Base-by-base conservation (phyloP, 2,888 invertebrate species). In the Athalia cordata region DNA sequence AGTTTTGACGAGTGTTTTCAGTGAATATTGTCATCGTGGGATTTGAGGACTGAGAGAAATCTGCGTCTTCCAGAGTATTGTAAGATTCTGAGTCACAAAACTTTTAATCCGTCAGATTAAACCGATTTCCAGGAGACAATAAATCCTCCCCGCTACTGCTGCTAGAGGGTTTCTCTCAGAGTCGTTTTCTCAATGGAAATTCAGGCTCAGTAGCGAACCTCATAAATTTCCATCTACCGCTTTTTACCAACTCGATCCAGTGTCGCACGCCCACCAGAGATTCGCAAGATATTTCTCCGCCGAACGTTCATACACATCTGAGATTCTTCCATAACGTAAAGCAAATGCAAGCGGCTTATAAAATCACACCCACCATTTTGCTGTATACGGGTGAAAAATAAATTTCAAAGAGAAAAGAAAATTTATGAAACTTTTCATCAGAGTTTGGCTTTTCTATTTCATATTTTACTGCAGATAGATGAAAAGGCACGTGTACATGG, bases 21-120 rank as follows among this genome's bases (percentile, higher is more conserved):
- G 29, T 29, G 29, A 29, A 29, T 29, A 29, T 29, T 29, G 29
- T 29, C 29, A 2, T 29, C 29, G 29, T 29, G 29, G 29, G 29
- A 29, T 29, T 29, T 29, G 29, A 29, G 29, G 29, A 29, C 29
- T 29, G 29, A 29, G 29, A 29, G n/a, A 29, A 29, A 29, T 29
- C 29, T 29, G 29, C 29, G 29, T 29, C 29, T 29, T 29, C 29
- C 29, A 29, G 29, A 29, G 29, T 29, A 29, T 29, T 29, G 29
- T 29, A 29, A 29, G 29, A 29, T 52, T 67, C 45, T 4, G 15
- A 52, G 50, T 59, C 62, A 11, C 50, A 81, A 82, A 81, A 81
- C 78, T 82, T 81, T 43, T 82, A 82, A 83, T 84, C 82, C 82
- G 83, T 82, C 79, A 72, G 82, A 81, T 84, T 84, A 84, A 82